phyloP scores from a whole-genome alignment of 2,113 vertebrate species.

The Nothoprocta pentlandii region DNA sequence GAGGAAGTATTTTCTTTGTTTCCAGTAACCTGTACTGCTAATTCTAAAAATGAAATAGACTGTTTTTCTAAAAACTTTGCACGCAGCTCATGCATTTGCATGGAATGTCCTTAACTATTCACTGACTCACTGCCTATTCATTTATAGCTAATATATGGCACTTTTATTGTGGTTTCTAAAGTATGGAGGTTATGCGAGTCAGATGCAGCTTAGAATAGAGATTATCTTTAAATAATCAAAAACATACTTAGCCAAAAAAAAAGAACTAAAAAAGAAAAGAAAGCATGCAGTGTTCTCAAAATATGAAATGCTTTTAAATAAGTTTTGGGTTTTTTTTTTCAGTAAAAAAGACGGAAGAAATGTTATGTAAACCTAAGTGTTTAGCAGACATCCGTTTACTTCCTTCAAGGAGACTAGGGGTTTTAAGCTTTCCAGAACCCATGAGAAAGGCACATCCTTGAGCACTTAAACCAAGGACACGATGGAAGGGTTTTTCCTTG shows the following conservation, averaged over 20 bases:
- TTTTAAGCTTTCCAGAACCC: slow-evolving; percentile 52
- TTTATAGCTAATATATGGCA: slow-evolving; percentile 72
- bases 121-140: slow-evolving; percentile 74
- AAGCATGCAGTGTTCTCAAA: slow-evolving; percentile 62
- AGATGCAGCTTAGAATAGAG: slow-evolving; percentile 74
- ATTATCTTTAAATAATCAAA: slow-evolving; percentile 79
- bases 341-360: slow-evolving; percentile 57
- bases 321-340: slow-evolving; percentile 9
- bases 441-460: slow-evolving; percentile 50
- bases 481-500: slow-evolving; percentile 62
- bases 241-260: slow-evolving; percentile 67
- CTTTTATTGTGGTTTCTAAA: slow-evolving; percentile 77
- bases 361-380: slow-evolving; percentile 71
- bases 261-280: slow-evolving; percentile 9
- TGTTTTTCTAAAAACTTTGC: slow-evolving; percentile 57
- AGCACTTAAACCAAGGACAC: slow-evolving; percentile 36
- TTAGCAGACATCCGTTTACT: slow-evolving; percentile 63
- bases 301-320: slow-evolving; percentile 71
- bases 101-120: slow-evolving; percentile 73
- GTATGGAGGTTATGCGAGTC: slow-evolving; percentile 74
- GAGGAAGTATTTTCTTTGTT: slow-evolving; percentile 27
- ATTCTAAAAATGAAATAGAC: slow-evolving; percentile 54
- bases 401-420: slow-evolving; percentile 59
- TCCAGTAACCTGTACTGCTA: slow-evolving; percentile 38
- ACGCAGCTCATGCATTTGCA: slow-evolving; percentile 37